Base-by-base conservation (phyloP, 2,797 vertebrate genomes). In the Astyanax mexicanus region DNA sequence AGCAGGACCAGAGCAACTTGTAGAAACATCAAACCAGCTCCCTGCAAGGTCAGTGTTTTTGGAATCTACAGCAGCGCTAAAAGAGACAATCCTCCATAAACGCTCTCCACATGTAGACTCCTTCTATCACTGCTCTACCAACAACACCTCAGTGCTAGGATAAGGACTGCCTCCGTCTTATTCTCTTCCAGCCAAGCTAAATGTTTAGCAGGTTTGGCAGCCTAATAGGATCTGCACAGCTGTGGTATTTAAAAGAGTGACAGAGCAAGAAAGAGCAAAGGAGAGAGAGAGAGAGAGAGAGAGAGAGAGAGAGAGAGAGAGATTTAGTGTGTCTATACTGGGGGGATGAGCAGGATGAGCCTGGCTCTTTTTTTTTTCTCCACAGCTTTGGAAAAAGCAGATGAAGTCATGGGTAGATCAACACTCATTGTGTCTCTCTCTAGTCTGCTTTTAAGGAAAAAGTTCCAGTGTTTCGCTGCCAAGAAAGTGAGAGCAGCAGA, bases 341-440 rank as follows among this genome's bases (percentile, higher is more conserved):
- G 29, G 29, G 37, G 15, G 40, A 44, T 44, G 61, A 64, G 37
- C 13, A 32, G 29, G 15, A 60, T 37, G 57, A 60, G 32, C 11
- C 3, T 38, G 29, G 29, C 29, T 32, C 29, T 54, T 76, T 64
- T 75, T 77, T 45, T 70, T 55, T 83, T 80, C 86, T 75, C 89
- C 86, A 86, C 82, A 84, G 81, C 84, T 78, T 60, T 47, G 78
- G 82, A 78, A 87, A 90, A 84, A 90, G 90, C 86, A 88, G 84
- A 83, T 86, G 87, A 90, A 91, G 89, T 92, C 89, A 93, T 86
- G 84, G 81, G 76, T 84, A 86, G 80, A 78, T 80, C 80, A 54
- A 69, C 69, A 81, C 66, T 83, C 85, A 83, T 49, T 74, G 52
- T 78, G 66, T 74, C 75, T 64, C 23, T 70, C 57, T 70, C 57